phyloP scores from a whole-genome alignment of 2,888 invertebrate species.

The Caenorhabditis sinica region DNA sequence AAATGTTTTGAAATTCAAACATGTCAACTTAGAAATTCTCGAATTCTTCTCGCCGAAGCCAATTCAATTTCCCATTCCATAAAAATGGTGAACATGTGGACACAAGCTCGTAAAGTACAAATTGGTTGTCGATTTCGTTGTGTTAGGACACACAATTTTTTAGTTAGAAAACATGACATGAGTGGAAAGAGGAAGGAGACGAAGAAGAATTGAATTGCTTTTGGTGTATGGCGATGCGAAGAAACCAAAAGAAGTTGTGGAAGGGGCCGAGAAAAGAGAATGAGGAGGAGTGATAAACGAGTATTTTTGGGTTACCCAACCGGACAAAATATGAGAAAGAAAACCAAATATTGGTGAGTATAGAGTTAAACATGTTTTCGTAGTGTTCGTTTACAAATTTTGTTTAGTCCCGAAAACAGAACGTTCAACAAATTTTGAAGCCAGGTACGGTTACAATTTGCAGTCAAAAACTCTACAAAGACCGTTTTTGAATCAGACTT shows the following conservation, averaged over 20 bases:
- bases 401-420: neutral
- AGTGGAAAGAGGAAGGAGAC: slow-evolving; percentile 40
- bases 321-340: slow-evolving; percentile 32
- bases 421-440: too few species aligned
- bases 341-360: neutral
- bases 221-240: slow-evolving; percentile 21
- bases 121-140: slow-evolving; percentile 52
- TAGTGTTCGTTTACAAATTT: neutral
- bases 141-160: slow-evolving; percentile 42
- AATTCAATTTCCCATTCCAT: slow-evolving; percentile 30
- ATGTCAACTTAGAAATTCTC: neutral
- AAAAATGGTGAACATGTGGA: slow-evolving; percentile 50
- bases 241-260: slow-evolving; percentile 35
- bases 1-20: neutral
- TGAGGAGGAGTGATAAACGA: slow-evolving; percentile 53
- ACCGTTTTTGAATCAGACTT: too few species aligned
- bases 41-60: neutral
- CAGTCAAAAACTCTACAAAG: too few species aligned
- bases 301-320: slow-evolving; percentile 37
- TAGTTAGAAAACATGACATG: slow-evolving; percentile 31
- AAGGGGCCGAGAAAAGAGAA: slow-evolving; percentile 16
- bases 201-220: slow-evolving; percentile 57
- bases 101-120: slow-evolving; percentile 57
- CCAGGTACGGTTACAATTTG: too few species aligned
- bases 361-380: neutral